Conservation (phyloP, 2,797 vertebrate genomes). For the Anguilla marmorata region DNA sequence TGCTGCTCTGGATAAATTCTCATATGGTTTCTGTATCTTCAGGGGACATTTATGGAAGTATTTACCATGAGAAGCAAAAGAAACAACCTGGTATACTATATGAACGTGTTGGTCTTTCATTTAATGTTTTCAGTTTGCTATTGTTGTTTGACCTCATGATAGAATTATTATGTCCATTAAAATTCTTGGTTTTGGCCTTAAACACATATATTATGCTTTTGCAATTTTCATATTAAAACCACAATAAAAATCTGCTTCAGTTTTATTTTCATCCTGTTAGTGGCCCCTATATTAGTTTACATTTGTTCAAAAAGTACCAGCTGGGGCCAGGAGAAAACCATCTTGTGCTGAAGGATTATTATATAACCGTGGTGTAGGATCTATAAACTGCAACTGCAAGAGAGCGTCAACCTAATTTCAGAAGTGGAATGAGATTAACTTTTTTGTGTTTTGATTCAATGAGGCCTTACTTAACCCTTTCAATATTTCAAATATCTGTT, state of each 20-base stretch:
- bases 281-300: background rate
- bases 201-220: background rate
- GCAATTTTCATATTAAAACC: background rate
- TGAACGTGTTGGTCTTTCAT: background rate
- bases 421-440: conserved; percentile 5
- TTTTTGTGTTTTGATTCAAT: conserved; percentile 28
- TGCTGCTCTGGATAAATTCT: conserved; percentile 1
- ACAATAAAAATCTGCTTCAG: background rate
- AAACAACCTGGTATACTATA: background rate
- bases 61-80: background rate
- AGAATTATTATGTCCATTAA: background rate
- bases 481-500: background rate
- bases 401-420: background rate
- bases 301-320: background rate
- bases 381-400: background rate
- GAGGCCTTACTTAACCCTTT: conserved; percentile 18
- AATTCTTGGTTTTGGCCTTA: background rate
- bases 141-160: background rate
- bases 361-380: background rate
- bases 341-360: background rate
- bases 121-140: background rate
- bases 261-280: background rate
- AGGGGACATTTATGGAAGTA: background rate
- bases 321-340: background rate
- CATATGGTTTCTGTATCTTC: background rate